Evolutionary conservation across 2,113 vertebrate species (phyloP), one percentile per base, ranked within the genome.

Genomic region (Machaerirhynchus nigripectus): DNA sequence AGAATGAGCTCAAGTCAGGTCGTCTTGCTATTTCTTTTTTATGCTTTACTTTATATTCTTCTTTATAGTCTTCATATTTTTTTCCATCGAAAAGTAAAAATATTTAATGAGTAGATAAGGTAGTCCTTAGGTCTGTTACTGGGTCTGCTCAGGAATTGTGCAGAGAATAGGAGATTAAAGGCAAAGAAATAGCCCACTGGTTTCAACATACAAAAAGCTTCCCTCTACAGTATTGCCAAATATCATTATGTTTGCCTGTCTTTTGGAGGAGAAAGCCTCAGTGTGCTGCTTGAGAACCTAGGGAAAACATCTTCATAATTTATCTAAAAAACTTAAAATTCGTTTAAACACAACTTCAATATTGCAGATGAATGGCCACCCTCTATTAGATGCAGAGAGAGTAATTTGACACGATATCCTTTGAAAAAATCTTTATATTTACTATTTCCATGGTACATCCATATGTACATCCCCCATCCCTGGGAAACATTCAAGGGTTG

Each of bases 11-110:
- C 70, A 46, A 23, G 60, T 59, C 7, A 64, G 28, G n/a, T 53
- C 0, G 0, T 31, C n/a, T 39, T 40, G 18, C 13, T 79, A 3
- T 22, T 53, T 57, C 15, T 46, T 70, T 39, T 33, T 74, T 42
- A 9, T 80, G 44, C 10, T 77, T 68, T 52, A 7, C 15, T 60
- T 47, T 52, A 35, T 37, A 23, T 30, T 44, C 8, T 73, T 69
- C 5, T 76, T 39, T 10, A 8, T 47, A 19, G 3, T 26, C 10
- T 60, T 26, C n/a, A 35, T 37, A 11, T 3, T 37, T 60, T 2
- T 61, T 67, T 81, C 8, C 8, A n/a, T 53, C 2, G 52, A 53
- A 81, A 33, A 2, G 3, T 37, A 7, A 16, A 49, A 65, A 23
- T 52, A 57, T n/a, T 86, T 84, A 4, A 40, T 53, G 14, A 87